Conservation (phyloP, 1,140 invertebrate species). For the Platorchestia sp. region DNA sequence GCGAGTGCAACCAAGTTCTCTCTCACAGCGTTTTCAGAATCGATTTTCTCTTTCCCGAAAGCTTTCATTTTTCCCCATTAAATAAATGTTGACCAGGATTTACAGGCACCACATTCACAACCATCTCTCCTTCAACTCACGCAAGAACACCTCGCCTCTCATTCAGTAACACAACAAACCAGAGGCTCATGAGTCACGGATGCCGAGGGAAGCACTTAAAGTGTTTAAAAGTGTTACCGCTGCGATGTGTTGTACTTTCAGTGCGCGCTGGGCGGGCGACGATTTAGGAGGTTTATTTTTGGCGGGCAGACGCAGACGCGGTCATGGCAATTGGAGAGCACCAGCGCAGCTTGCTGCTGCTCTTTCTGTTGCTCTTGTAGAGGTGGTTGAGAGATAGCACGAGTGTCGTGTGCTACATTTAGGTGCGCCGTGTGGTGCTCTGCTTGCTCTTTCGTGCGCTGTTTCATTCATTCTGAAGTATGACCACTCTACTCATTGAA, state of each 20-base stretch:
- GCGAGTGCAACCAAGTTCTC: neutral
- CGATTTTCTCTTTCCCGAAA: neutral
- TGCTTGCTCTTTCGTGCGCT: too few relatives aligned
- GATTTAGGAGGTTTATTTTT: too few relatives aligned
- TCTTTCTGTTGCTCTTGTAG: too few relatives aligned
- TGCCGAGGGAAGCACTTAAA: neutral
- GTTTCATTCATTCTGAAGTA: too few relatives aligned
- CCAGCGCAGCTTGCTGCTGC: too few relatives aligned
- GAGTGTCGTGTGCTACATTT: too few relatives aligned
- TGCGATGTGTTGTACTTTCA: conserved; percentile 1
- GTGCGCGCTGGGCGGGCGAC: neutral
- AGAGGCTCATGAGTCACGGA: neutral
- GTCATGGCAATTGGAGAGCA: too few relatives aligned
- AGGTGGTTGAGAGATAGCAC: too few relatives aligned
- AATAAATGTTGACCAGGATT: neutral
- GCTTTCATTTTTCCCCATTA: neutral
- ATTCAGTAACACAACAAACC: neutral
- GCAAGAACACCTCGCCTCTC: neutral
- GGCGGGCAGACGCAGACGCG: too few relatives aligned
- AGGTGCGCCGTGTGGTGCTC: too few relatives aligned
- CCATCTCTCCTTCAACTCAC: neutral
- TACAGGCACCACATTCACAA: neutral
- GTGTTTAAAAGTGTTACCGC: neutral
- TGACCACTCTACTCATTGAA: too few relatives aligned
- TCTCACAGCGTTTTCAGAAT: neutral